These are phyloP conservation scores for Ips typographus DNA, from an alignment of 1,140 invertebrate species.

Conservation along the genomic window DNA sequence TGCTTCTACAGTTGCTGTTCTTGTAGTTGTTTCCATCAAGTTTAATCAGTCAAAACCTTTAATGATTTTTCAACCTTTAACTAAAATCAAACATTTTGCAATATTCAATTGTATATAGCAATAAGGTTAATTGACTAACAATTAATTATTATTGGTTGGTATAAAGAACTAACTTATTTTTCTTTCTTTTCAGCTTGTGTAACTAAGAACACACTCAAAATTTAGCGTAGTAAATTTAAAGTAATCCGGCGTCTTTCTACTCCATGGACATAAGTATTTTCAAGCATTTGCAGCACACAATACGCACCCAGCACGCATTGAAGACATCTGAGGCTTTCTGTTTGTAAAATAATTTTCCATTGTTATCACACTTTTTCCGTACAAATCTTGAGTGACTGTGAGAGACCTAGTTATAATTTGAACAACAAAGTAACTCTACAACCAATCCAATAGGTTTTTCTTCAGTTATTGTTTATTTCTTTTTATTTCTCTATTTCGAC, in stretches of 20 bases:
- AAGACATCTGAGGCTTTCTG: constrained; percentile 86
- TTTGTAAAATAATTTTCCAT: constrained; percentile 43
- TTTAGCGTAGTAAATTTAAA: constrained; percentile 64
- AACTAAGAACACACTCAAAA: constrained; percentile 69
- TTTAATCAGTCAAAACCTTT: no score
- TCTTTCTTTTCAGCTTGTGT: constrained; percentile 70
- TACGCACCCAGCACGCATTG: constrained; percentile 83
- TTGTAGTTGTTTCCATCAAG: no score
- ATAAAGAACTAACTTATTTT: not conserved
- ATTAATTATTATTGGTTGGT: constrained; percentile 7
- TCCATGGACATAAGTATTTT: constrained; percentile 54
- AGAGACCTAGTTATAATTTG: constrained; percentile 29
- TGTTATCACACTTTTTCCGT: constrained; percentile 18
- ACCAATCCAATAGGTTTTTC: no score
- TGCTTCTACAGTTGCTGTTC: no score
- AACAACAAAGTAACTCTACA: no score
- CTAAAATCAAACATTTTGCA: not conserved
- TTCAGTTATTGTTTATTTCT: no score
- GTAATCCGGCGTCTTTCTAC: constrained; percentile 46
- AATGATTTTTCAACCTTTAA: not conserved
- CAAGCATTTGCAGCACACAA: constrained; percentile 62
- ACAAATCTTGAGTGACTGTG: constrained; percentile 52
- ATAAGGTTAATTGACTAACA: constrained; percentile 1
- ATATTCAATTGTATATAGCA: not conserved
- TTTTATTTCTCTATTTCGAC: no score